Evolutionary conservation across 2,888 invertebrate genomes (phyloP), one percentile per base, ranked within the genome.

Genomic region (Acrocyrtus sp.): DNA sequence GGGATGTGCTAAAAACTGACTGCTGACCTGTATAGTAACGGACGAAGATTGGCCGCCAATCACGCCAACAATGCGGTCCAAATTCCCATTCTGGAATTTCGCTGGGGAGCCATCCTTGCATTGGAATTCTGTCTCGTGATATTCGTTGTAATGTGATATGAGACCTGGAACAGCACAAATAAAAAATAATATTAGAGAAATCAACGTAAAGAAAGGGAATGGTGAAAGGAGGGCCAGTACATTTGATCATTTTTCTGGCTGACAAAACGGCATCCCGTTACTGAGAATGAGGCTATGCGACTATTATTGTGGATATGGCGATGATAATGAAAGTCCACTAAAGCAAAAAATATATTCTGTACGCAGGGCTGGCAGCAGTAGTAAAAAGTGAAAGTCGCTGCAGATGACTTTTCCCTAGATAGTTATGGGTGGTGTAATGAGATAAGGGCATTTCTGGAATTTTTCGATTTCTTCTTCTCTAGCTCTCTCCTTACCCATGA

Each of bases 1-100:
- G n/a, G n/a, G n/a, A n/a, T n/a, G n/a, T n/a, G n/a, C n/a, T n/a
- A n/a, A n/a, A n/a, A n/a, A n/a, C n/a, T n/a, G n/a, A n/a, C n/a
- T n/a, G 29, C 75, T 75, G 75, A 85, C 86, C 83, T 86, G 86
- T 54, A 86, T 85, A 17, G 87, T 86, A n/a, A 87, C 86, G 19
- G 86, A 86, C 67, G 87, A 87, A 17, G 85, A 85, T 70, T 86
- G 86, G 0, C 86, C 86, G 2, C 87, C 88, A 53, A 88, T 84
- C 19, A 88, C 85, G 17, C 88, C 88, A 70, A 85, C 83, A 39
- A 87, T 85, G 57, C 85, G 83, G 72, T 87, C 86, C 68, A 85
- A 85, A 57, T 83, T 83, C 10, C 85, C 86, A 12, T 84, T 82
- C 4, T 82, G 75, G 77, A 84, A 87, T 79, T 82, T 83, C 1